Evolutionary conservation across 2,888 invertebrate genomes (phyloP).

Genomic region (Chymomyza amoena): DNA sequence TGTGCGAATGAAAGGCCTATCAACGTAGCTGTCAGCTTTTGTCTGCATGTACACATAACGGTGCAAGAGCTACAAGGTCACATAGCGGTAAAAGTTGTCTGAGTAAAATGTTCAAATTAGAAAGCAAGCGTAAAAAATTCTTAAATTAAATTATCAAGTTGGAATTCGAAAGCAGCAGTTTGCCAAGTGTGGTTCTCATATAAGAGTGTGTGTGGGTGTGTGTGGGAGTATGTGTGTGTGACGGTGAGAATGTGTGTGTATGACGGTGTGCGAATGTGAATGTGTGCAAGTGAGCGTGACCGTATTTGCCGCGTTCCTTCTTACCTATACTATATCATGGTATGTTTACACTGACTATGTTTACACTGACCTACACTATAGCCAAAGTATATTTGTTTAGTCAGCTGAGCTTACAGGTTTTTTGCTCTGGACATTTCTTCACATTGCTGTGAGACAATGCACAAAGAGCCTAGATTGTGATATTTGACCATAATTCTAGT

Average conservation of each 20-base stretch:
- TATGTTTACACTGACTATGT: too few species aligned
- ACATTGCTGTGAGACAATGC: too few species aligned
- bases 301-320: background rate
- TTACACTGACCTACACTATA: too few species aligned
- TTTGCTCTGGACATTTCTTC: too few species aligned
- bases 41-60: slow-evolving; percentile 6
- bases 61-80: background rate
- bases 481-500: too few species aligned
- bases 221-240: background rate
- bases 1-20: background rate
- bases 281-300: slow-evolving; percentile 6
- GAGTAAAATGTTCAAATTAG: slow-evolving; percentile 59
- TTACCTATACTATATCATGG: too few species aligned
- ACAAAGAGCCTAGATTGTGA: too few species aligned
- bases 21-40: slow-evolving; percentile 4
- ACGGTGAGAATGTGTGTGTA: background rate
- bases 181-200: background rate
- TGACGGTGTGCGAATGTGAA: slow-evolving; percentile 2
- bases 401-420: too few species aligned
- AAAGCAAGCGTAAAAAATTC: slow-evolving; percentile 51
- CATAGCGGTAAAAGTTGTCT: slow-evolving; percentile 40
- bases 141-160: slow-evolving; percentile 69
- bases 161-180: slow-evolving; percentile 32
- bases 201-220: background rate
- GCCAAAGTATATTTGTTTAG: too few species aligned